Percentiles rank a stretch among this genome's conserved stretches.
Conservation (phyloP, 2,888 invertebrate species). For the Nemapogon koenigi region DNA sequence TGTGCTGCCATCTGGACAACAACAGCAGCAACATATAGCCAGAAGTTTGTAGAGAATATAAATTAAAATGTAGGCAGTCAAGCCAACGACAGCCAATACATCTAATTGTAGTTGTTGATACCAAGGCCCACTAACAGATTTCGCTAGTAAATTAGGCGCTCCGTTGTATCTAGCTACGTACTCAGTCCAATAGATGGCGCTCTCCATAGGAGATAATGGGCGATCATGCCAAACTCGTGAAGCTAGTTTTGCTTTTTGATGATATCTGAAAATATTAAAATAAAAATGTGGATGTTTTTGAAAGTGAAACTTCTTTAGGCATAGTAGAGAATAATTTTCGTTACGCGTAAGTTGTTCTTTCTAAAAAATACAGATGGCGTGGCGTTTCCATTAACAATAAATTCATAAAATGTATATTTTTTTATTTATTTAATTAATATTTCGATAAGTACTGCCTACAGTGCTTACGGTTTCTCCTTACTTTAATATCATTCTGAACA, state of each 20-base stretch:
- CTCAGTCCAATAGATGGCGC: slow-evolving; percentile 66
- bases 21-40: slow-evolving; percentile 39
- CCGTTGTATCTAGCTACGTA: slow-evolving; percentile 56
- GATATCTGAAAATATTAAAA: slow-evolving; percentile 31
- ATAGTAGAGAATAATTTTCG: too few species aligned
- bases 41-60: slow-evolving; percentile 40
- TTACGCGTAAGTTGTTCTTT: too few species aligned
- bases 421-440: too few species aligned
- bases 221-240: slow-evolving; percentile 62
- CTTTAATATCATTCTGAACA: too few species aligned
- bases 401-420: too few species aligned
- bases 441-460: too few species aligned
- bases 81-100: slow-evolving; percentile 39
- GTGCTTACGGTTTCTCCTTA: too few species aligned
- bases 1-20: slow-evolving; percentile 22
- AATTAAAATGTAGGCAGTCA: slow-evolving; percentile 35
- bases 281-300: too few species aligned
- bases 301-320: too few species aligned
- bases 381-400: too few species aligned
- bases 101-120: slow-evolving; percentile 50
- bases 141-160: slow-evolving; percentile 41
- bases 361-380: too few species aligned
- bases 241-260: slow-evolving; percentile 42
- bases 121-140: slow-evolving; percentile 34
- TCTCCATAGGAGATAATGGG: slow-evolving; percentile 54